A percentile compares a stretch with the other conserved stretches of the same genome.
Evolutionary conservation across 2,797 vertebrate species (phyloP).

Genomic region (Lycodopsis pacificus): DNA sequence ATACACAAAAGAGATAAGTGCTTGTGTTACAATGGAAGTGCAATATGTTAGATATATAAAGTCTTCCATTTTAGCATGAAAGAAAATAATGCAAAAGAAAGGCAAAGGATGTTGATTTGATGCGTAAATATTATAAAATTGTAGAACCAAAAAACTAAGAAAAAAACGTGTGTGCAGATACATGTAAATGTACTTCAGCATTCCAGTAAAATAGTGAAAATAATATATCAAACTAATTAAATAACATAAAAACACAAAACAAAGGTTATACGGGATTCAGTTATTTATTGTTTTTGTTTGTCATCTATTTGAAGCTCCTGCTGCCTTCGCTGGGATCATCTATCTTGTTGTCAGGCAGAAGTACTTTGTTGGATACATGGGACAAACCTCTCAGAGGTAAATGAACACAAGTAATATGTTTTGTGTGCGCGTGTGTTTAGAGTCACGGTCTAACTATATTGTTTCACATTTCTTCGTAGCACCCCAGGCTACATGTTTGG

Average conservation of each 20-base stretch:
- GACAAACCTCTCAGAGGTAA: conserved; percentile 94
- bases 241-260: no score
- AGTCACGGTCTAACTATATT: background rate
- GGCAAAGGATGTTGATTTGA: no score
- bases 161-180: no score
- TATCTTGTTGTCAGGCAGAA: conserved; percentile 95
- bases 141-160: no score
- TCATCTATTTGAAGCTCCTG: conserved; percentile 84
- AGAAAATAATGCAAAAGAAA: no score
- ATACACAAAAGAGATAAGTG: background rate
- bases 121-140: no score
- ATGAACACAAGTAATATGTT: background rate
- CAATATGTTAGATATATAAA: no score
- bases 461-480: conserved; percentile 70
- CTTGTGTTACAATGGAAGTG: no score
- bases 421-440: background rate
- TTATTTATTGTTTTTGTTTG: background rate
- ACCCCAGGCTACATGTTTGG: conserved; percentile 96
- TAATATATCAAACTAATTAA: background rate
- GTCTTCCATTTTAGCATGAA: no score
- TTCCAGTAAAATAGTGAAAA: background rate
- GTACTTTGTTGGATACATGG: conserved; percentile 96
- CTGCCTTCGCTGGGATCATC: conserved; percentile 93
- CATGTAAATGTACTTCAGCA: no score
- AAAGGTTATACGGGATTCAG: background rate